phyloP scores from a whole-genome alignment of 2,888 invertebrate genomes.

The Scaptomyza polygonia region DNA sequence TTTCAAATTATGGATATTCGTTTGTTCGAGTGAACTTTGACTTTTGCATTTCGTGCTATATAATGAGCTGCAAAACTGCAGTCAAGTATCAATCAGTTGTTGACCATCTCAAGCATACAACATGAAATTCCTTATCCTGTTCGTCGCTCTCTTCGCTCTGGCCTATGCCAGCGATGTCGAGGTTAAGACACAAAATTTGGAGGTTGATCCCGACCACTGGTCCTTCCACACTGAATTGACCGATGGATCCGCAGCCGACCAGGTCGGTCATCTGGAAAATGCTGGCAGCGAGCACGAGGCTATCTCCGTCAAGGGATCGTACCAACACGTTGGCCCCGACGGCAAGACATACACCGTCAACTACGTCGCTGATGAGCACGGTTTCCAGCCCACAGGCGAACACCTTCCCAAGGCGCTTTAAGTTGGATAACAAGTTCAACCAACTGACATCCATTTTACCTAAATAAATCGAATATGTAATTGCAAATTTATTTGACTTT shows the following conservation, averaged over 20 bases:
- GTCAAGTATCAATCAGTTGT: conserved; percentile 38
- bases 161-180: conserved; percentile 44
- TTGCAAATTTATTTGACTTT: background rate
- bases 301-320: conserved; percentile 12
- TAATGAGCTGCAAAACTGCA: conserved; percentile 30
- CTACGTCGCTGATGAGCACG: conserved; percentile 16
- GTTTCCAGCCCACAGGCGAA: conserved; percentile 6
- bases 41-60: conserved; percentile 38
- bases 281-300: background rate
- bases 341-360: background rate
- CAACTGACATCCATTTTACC: background rate
- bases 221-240: conserved; percentile 10
- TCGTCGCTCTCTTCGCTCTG: conserved; percentile 65
- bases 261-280: background rate
- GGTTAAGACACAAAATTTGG: background rate
- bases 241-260: conserved; percentile 27
- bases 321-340: conserved; percentile 8
- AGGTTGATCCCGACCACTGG: conserved; percentile 17
- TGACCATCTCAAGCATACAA: conserved; percentile 28
- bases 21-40: conserved; percentile 31
- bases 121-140: conserved; percentile 68
- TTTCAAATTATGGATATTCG: background rate
- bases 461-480: conserved; percentile 12
- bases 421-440: background rate
- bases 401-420: conserved; percentile 2